Evolutionary conservation across 1,140 invertebrate genomes (phyloP), one percentile per base, ranked within the genome.

Genomic region (Phocides pigmalion): DNA sequence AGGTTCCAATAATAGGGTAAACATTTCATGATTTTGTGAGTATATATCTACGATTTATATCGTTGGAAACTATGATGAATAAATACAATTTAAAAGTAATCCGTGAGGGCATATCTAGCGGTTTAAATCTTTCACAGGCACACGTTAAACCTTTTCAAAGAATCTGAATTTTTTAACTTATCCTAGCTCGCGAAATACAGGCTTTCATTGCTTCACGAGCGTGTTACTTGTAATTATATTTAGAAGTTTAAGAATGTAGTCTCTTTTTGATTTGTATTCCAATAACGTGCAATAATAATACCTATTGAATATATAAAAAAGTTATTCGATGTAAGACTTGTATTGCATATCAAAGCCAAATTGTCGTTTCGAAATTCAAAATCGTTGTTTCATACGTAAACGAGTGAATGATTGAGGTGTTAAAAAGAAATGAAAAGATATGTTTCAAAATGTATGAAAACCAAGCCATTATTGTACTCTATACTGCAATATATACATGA

Each of bases 281-380:
- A 70, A 63, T 69, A 71, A 71, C 64, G 79, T 81, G 79, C 79
- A 81, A 81, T 81, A 81, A 76, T 69, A 66, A 47, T 61, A 66
- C 9, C 9, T 61, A 68, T 68, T 62, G 51, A 67, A 49, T 59
- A 54, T 53, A 37, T 53, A 32, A 72, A 68, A 66, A 72, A 69
- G 42, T 74, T 70, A 74, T 70, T 74, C 70, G 68, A 71, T 74
- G 61, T 77, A 76, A 76, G 70, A 64, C 68, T 69, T 74, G 67
- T 78, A 79, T 72, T 76, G 82, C 84, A 90, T 89, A 88, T 87
- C 84, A 87, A 85, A 78, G 79, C 79, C 82, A 85, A 87, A 80
- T 79, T 70, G 66, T 79, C 63, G 72, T 79, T 75, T 76, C 67
- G 68, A 71, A 70, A 74, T 74, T 74, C 35, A 49, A 69, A 66